Evolutionary conservation across 2,797 vertebrate species (phyloP).

Genomic region (Etheostoma perlongum): DNA sequence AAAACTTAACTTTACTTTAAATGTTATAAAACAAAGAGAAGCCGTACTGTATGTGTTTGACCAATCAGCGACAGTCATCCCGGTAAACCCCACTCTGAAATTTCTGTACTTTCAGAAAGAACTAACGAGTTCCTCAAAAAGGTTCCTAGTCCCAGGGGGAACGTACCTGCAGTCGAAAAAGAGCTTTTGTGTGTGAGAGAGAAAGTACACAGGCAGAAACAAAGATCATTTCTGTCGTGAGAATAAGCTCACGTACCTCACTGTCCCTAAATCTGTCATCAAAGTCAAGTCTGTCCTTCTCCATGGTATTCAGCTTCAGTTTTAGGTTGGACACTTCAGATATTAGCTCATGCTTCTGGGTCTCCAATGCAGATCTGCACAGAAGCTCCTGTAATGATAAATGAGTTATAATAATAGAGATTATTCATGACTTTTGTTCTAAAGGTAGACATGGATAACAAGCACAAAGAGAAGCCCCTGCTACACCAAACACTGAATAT

Average conservation of each 20-base stretch:
- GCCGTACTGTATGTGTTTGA: too few relatives aligned
- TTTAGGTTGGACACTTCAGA: slow-evolving; percentile 96
- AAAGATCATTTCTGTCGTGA: slow-evolving; percentile 23
- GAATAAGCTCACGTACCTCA: slow-evolving; percentile 84
- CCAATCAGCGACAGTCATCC: too few relatives aligned
- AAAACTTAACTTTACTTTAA: too few relatives aligned
- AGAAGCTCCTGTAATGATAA: slow-evolving; percentile 89
- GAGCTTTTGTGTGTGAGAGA: not conserved
- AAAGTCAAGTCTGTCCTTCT: slow-evolving; percentile 91
- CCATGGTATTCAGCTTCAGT: slow-evolving; percentile 90
- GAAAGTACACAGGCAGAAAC: slow-evolving; percentile 14
- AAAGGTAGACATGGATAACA: not conserved
- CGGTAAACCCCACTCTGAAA: too few relatives aligned
- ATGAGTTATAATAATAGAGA: not conserved
- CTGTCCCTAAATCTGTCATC: slow-evolving; percentile 92
- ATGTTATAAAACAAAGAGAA: too few relatives aligned
- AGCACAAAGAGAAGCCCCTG: not conserved
- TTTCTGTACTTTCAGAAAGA: too few relatives aligned
- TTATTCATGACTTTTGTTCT: not conserved
- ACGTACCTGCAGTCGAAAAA: too few relatives aligned
- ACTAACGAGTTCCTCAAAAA: too few relatives aligned
- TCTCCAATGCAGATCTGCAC: slow-evolving; percentile 93
- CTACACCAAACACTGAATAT: not conserved
- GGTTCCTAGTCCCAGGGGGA: too few relatives aligned
- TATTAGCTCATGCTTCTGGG: slow-evolving; percentile 95